phyloP scores from a whole-genome alignment of 2,888 invertebrate genomes.

The Tolmerus cingulatus region DNA sequence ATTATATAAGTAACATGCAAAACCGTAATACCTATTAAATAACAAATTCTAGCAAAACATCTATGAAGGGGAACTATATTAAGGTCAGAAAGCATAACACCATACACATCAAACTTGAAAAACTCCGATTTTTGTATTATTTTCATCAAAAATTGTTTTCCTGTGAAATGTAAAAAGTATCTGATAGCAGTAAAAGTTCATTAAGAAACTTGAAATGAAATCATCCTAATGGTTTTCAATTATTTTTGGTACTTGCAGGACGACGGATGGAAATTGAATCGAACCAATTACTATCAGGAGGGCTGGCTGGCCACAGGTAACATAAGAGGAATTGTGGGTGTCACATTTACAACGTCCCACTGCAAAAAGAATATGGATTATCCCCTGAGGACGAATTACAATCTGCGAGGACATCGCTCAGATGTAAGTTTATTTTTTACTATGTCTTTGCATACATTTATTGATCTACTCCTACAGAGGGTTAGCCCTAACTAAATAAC shows the following conservation, averaged over 20 bases:
- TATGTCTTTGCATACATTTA: neutral
- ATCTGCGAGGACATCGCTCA: constrained; percentile 93
- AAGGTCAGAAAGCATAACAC: neutral
- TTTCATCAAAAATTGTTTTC: neutral
- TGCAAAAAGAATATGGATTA: constrained; percentile 86
- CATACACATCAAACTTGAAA: neutral
- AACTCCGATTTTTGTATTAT: neutral
- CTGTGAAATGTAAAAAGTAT: neutral
- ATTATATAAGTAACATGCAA: too few species aligned
- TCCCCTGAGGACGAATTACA: constrained; percentile 94
- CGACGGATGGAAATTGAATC: constrained; percentile 94
- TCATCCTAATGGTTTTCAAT: neutral
- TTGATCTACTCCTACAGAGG: neutral
- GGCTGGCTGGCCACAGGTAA: constrained; percentile 98
- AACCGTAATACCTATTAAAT: neutral
- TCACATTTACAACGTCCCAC: constrained; percentile 95
- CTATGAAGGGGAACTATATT: neutral
- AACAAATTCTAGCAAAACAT: neutral
- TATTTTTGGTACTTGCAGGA: constrained; percentile 69
- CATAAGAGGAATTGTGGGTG: constrained; percentile 91
- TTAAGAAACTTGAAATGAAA: neutral
- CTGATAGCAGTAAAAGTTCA: neutral
- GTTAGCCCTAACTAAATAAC: neutral
- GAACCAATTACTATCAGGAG: constrained; percentile 95
- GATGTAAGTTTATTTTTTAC: constrained; percentile 72